Evolutionary conservation across 2,888 invertebrate species (phyloP), one percentile per base, ranked within the genome.

Genomic region (Syrphus vitripennis): DNA sequence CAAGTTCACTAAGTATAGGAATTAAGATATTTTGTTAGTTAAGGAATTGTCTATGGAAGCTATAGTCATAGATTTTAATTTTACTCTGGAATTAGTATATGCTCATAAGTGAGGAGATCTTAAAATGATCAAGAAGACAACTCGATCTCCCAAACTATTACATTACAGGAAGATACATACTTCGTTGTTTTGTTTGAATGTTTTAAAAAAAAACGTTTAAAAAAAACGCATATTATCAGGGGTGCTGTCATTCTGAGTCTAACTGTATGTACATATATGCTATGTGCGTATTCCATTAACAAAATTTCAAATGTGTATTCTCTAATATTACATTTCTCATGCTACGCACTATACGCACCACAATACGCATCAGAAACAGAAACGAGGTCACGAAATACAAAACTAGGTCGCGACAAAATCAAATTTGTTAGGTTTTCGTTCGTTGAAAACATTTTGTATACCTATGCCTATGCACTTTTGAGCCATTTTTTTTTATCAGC

Each of bases 381-480:
- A 84, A 67, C 75, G 70, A 71, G 83, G 83, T 80, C 83, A 84
- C 29, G 34, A 59, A n/a, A 59, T 34, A 37, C 5, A 42, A 67
- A 84, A 80, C 71, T 84, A 67, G 83, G 83, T 84, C 83, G 67
- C 75, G 48, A 71, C 50, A 67, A 80, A 84, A 80, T 84, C 83
- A 80, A 80, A 80, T 67, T 80, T 83, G 55, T 69, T 76, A 67
- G 71, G 53, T 83, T 70, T 71, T 74, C 26, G 55, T 61, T 55
- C 10, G 72, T 72, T 72, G 26, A 78, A 61, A 37, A 53, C 53
- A 48, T 45, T 69, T 72, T 55, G 77, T 72, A 10, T 48, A 24
- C 48, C 48, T n/a, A n/a, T n/a, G n/a, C n/a, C n/a, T 59, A 84
- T 84, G 83, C 83, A 84, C 80, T 84, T 84, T 65, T 84, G 83